phyloP scores from a whole-genome alignment of 2,113 vertebrate genomes.

The Sander vitreus region DNA sequence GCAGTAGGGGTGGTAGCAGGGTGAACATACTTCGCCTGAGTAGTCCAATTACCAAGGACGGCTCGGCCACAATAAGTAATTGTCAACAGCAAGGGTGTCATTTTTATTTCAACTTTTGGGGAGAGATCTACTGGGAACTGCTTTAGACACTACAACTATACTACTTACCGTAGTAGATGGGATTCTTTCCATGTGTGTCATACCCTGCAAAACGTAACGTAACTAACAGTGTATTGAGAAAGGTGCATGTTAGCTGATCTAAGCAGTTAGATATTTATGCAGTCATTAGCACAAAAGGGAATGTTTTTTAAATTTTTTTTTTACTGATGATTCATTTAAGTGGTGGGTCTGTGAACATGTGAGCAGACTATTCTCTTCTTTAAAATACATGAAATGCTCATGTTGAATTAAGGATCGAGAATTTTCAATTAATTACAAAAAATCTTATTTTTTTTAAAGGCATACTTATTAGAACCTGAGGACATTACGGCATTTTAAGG shows the following conservation, averaged over 20 bases:
- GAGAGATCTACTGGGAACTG: slow-evolving; percentile 19
- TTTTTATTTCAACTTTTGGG: slow-evolving; percentile 25
- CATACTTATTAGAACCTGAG: background rate
- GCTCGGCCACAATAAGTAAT: slow-evolving; percentile 27
- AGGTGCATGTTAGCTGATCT: background rate
- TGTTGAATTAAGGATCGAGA: background rate
- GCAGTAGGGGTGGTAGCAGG: background rate
- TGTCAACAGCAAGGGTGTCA: slow-evolving; percentile 39
- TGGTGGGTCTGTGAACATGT: background rate
- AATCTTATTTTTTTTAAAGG: background rate
- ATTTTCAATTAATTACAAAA: background rate
- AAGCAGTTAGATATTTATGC: background rate
- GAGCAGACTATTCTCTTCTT: background rate
- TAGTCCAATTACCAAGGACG: slow-evolving; percentile 63
- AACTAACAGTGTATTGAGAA: background rate
- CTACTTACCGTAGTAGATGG: background rate
- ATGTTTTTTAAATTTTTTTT: background rate
- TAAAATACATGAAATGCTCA: background rate
- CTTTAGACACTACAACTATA: slow-evolving; percentile 20
- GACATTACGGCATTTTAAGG: background rate
- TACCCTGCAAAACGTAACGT: background rate
- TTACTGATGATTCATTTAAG: background rate
- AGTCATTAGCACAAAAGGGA: background rate
- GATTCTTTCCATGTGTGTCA: slow-evolving; percentile 13
- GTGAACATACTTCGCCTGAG: slow-evolving; percentile 34